Evolutionary conservation across 2,797 vertebrate species (phyloP), one percentile per base, ranked within the genome.

Genomic region (Chromis chromis): DNA sequence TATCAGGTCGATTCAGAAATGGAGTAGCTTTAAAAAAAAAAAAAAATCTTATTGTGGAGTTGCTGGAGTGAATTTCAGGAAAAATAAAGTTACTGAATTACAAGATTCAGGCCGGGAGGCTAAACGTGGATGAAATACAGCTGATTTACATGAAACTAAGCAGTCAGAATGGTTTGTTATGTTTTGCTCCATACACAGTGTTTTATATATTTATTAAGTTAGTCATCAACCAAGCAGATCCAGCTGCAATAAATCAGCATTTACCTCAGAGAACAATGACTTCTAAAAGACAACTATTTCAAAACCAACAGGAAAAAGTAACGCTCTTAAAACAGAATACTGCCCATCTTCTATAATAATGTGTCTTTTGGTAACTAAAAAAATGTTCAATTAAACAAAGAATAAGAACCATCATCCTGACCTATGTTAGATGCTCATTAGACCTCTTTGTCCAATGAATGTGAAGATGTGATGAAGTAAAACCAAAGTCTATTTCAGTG

Each of bases 41-140:
- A n/a, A n/a, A n/a, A n/a, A n/a, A n/a, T n/a, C n/a, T n/a, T n/a
- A 42, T 27, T 60, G 21, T 21, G 33, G 42, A 70, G 54, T 39
- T 48, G 19, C 22, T 61, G 22, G n/a, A 46, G 57, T 21, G 0
- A 16, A 57, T 33, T 42, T 50, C 42, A 58, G 6, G 2, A 48
- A 21, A 48, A 48, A 48, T 19, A 11, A n/a, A 48, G 16, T n/a
- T 13, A 19, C 12, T 48, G 13, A 0, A 56, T 10, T 64, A 53
- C 27, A 25, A 36, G 10, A 39, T 40, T 19, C 22, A 56, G 54
- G 53, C 28, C 6, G 63, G 14, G 13, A 22, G 17, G 17, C 4
- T 44, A 19, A 44, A 44, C 2, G 16, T 19, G 17, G 46, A 49
- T 17, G 22, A 21, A 21, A 42, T 13, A 10, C 0, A 61, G 25